A percentile compares a stretch with the other conserved stretches of the same genome.
phyloP scores from a whole-genome alignment of 2,888 invertebrate species.

The Oligia strigilis region DNA sequence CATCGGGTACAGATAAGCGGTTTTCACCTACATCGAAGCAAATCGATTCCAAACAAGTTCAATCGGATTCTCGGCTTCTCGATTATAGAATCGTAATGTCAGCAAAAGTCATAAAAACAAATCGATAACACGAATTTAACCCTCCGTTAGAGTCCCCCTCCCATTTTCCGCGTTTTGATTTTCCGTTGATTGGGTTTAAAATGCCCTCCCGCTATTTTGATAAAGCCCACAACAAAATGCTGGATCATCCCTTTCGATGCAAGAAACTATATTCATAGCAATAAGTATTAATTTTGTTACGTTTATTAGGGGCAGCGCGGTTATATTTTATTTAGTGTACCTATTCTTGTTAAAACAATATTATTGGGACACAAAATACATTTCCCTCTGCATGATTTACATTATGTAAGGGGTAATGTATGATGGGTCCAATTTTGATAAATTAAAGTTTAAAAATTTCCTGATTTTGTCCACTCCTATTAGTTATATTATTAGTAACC shows the following conservation, averaged over 20 bases:
- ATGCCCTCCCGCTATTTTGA: constrained; percentile 86
- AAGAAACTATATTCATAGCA: constrained; percentile 71
- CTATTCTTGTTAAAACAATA: constrained; percentile 16
- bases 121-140: constrained; percentile 89
- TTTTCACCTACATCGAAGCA: constrained; percentile 49
- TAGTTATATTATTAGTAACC: not conserved
- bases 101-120: constrained; percentile 88
- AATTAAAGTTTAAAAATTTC: not conserved
- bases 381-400: not conserved
- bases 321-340: constrained; percentile 27
- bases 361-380: not conserved
- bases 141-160: constrained; percentile 87
- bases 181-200: constrained; percentile 90
- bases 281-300: constrained; percentile 65
- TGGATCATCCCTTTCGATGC: constrained; percentile 77
- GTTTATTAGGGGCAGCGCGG: constrained; percentile 56
- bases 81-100: constrained; percentile 81
- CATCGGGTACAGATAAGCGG: constrained; percentile 20
- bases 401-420: not conserved
- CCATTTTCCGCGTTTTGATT: constrained; percentile 90
- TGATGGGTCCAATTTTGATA: no score
- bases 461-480: not conserved
- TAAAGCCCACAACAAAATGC: constrained; percentile 83
- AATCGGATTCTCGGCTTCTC: constrained; percentile 65
- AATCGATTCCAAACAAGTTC: constrained; percentile 56